phyloP scores from a whole-genome alignment of 2,888 invertebrate genomes.

The Cecidostiba fungosa region DNA sequence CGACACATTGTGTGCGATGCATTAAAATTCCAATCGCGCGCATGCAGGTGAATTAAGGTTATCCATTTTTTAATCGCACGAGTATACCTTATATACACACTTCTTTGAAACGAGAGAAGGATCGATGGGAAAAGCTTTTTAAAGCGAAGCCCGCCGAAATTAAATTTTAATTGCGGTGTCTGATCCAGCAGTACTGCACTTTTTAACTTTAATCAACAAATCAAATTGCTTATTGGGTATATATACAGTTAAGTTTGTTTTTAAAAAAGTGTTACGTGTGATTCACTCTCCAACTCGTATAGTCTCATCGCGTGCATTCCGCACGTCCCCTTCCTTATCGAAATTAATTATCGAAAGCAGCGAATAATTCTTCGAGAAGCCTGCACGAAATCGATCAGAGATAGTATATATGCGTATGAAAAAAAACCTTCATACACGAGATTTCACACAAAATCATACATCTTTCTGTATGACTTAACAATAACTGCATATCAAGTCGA shows the following conservation, averaged over 20 bases:
- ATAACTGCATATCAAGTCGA: no score
- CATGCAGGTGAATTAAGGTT: not conserved
- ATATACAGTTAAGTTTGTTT: conserved; percentile 48
- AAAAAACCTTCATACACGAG: no score
- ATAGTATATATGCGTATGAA: no score
- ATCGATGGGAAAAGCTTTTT: not conserved
- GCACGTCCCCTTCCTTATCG: not conserved
- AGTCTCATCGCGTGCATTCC: not conserved
- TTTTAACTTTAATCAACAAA: conserved; percentile 2
- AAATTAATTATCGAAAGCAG: not conserved
- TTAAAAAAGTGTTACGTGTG: conserved; percentile 50
- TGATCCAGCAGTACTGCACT: not conserved
- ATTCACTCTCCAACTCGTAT: conserved; percentile 39
- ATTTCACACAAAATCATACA: no score
- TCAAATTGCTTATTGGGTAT: not conserved
- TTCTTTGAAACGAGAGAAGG: not conserved
- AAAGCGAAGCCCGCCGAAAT: not conserved
- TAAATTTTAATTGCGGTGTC: not conserved
- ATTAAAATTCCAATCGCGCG: not conserved
- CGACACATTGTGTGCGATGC: not conserved
- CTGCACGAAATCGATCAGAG: no score
- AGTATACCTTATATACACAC: not conserved
- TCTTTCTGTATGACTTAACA: no score
- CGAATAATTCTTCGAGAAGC: not conserved
- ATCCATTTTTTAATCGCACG: not conserved